A percentile compares a stretch with the other conserved stretches of the same genome.
Conservation (phyloP, 1,140 invertebrate species). For the Drosophila tropicalis region DNA sequence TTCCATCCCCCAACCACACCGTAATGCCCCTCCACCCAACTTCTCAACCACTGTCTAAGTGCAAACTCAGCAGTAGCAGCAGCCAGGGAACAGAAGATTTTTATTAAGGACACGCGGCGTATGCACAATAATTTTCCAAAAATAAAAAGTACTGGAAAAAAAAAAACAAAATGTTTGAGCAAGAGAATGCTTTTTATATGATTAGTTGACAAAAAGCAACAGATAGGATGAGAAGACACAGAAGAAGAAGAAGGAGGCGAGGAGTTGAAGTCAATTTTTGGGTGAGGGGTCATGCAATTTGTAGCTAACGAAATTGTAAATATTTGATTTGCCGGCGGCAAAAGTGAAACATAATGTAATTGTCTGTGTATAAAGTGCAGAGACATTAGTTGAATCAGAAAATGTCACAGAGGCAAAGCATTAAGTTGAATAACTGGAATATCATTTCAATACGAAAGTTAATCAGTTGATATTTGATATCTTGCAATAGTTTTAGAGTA, state of each 20-base stretch:
- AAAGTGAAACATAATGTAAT: constrained; percentile 12
- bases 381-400: no score
- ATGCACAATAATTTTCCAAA: constrained; percentile 69
- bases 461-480: no score
- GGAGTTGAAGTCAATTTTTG: not conserved
- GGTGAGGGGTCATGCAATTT: constrained; percentile 25
- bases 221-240: not conserved
- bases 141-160: constrained; percentile 61
- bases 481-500: no score
- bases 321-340: constrained; percentile 10
- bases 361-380: constrained; percentile 1
- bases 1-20: not conserved
- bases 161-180: constrained; percentile 22
- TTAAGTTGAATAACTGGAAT: no score
- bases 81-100: constrained; percentile 19
- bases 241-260: constrained; percentile 7
- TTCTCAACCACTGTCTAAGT: constrained; percentile 17
- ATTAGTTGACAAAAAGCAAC: constrained; percentile 70
- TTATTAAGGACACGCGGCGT: constrained; percentile 66
- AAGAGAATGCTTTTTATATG: constrained; percentile 66
- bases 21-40: not conserved
- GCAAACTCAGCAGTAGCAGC: constrained; percentile 21
- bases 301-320: constrained; percentile 10
- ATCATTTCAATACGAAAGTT: no score
- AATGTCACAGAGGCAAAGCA: no score